phyloP scores from a whole-genome alignment of 2,797 vertebrate genomes.

The Erithacus rubecula region DNA sequence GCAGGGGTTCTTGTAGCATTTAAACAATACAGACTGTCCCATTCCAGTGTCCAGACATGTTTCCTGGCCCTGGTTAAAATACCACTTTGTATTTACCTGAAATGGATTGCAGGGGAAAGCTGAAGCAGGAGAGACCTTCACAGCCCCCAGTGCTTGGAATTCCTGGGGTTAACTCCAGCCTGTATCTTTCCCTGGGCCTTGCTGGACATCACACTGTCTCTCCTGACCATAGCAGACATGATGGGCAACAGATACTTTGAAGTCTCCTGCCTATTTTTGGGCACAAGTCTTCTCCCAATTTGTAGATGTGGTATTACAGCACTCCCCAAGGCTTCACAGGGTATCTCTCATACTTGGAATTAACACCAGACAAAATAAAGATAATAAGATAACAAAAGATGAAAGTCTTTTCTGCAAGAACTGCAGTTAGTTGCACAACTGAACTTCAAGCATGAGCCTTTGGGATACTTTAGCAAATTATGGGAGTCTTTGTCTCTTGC shows the following conservation, averaged over 20 bases:
- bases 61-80: not conserved
- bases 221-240: not conserved
- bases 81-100: not conserved
- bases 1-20: not conserved
- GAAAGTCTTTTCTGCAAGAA: not conserved
- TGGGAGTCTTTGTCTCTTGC: not conserved
- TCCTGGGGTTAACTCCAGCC: not conserved
- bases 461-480: not conserved
- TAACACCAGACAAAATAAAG: slow-evolving; percentile 31
- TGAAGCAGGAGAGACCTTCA: not conserved
- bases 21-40: not conserved
- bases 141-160: not conserved
- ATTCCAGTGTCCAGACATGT: not conserved
- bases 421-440: not conserved
- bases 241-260: not conserved
- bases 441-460: not conserved
- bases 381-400: not conserved
- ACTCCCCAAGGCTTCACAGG: not conserved
- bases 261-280: not conserved
- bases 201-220: not conserved
- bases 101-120: not conserved
- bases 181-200: not conserved
- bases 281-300: not conserved
- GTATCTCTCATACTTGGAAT: not conserved
- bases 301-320: not conserved